A percentile compares a stretch with the other conserved stretches of the same genome.
Conservation (phyloP, 2,888 invertebrate genomes). For the Eretmocerus hayati region DNA sequence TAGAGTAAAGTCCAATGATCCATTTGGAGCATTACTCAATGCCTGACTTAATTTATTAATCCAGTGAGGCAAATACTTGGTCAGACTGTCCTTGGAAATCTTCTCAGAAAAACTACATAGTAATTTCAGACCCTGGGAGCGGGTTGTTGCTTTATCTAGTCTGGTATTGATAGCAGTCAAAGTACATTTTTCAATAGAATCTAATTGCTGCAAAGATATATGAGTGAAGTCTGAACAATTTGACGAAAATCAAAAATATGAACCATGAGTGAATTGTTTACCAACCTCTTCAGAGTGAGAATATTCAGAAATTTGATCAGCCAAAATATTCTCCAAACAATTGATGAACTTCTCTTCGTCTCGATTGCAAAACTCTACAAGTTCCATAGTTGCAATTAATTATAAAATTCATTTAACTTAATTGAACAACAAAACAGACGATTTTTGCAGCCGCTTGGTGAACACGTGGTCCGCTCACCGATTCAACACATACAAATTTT, state of each 20-base stretch:
- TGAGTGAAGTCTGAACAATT: background rate
- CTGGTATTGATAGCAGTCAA: conserved; percentile 32
- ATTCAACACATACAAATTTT: no score
- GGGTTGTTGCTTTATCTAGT: conserved; percentile 30
- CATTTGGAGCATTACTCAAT: conserved; percentile 28
- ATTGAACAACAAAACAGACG: no score
- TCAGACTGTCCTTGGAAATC: conserved; percentile 28
- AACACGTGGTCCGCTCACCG: no score
- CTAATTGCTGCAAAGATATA: conserved; percentile 26
- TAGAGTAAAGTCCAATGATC: conserved; percentile 17
- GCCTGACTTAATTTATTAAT: conserved; percentile 31
- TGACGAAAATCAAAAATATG: background rate
- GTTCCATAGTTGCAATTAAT: no score
- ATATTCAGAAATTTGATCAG: no score
- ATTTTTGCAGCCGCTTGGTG: no score
- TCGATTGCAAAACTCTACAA: no score
- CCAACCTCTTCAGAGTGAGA: no score
- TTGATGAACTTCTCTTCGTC: no score
- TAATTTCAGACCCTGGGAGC: conserved; percentile 29
- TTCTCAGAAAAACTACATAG: conserved; percentile 27
- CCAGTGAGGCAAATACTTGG: conserved; percentile 36
- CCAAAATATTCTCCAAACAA: no score
- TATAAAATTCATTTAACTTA: no score
- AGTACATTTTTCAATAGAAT: conserved; percentile 25
- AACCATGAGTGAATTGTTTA: conserved; percentile 22